These are phyloP conservation scores for Harpagus bidentatus DNA, from an alignment of 2,113 vertebrate species.

Conservation along the genomic window DNA sequence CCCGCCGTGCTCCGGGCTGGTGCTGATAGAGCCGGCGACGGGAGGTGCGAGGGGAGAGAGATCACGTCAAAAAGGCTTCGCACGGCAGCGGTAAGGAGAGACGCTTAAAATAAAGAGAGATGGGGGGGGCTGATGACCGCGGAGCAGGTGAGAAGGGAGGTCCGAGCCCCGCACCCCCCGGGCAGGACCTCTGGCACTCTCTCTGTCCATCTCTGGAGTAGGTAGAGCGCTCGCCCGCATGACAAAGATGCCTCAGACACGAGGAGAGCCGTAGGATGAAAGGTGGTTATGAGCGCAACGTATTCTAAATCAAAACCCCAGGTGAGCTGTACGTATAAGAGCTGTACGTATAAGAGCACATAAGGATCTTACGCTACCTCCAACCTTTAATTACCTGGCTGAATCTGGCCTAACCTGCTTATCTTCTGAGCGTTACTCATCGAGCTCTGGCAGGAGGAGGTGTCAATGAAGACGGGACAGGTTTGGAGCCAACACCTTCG, in stretches of 20 bases:
- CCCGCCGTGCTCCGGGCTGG: accelerated
- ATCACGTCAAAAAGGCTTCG: not conserved
- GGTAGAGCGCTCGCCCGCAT: not conserved
- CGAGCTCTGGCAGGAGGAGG: not conserved
- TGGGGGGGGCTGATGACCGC: not conserved
- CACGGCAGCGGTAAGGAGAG: not conserved
- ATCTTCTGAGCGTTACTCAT: slow-evolving; percentile 34
- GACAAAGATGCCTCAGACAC: not conserved
- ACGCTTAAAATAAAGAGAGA: not conserved
- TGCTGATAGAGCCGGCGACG: accelerated
- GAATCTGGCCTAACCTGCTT: slow-evolving; percentile 53
- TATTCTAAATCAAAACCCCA: not conserved
- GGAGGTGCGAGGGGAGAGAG: not conserved
- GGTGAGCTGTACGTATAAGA: not conserved
- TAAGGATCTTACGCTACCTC: not conserved
- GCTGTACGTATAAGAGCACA: not conserved
- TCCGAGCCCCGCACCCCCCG: accelerated
- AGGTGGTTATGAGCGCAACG: not conserved
- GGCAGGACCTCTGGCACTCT: not conserved
- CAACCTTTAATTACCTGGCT: not conserved
- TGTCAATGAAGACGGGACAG: not conserved
- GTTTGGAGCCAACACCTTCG: not conserved
- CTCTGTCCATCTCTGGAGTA: not conserved
- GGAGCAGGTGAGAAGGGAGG: not conserved
- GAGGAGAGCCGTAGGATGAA: not conserved